Evolutionary conservation across 2,888 invertebrate genomes (phyloP), one percentile per base, ranked within the genome.

Genomic region (Eupithecia tripunctaria): DNA sequence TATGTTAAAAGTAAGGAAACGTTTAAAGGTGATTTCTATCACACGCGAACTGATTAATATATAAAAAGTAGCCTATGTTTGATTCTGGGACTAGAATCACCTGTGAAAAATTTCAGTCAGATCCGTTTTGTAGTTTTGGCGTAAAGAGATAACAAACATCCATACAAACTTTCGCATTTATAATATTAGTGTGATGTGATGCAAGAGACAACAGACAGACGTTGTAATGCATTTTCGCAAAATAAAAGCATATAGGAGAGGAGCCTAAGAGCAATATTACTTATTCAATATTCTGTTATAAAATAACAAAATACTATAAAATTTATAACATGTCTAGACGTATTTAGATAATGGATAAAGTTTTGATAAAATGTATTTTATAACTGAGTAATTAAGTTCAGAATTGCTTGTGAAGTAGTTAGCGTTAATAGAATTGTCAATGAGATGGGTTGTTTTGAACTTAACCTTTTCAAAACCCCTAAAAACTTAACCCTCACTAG

Each of bases 351-450:
- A 68, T 68, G 63, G 32, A 71, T 59, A 69, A 70, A 68, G 27
- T 71, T 63, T 47, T 21, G 25, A 4, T 67, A 67, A 67, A 72
- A 70, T 74, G 25, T 29, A 43, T 60, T 70, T 64, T 70, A 27
- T 38, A 21, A 21, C 63, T 43, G 59, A 59, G 64, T 60, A 59
- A 67, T 69, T 69, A 67, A 69, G 71, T 67, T 71, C 60, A 63
- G 18, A 67, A 72, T 69, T 70, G 62, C 25, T 66, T 74, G 29
- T 18, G 59, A 47, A 43, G 36, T 47, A 67, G 32, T 32, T 68
- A 51, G 18, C 18, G 74, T 36, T 72, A 64, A 74, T 72, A 69
- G 71, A 69, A 74, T 74, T 63, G 29, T 59, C 63, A 59, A 74
- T 74, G 66, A 67, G 68, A 32, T 71, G 15, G n/a, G 43, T 60